Percentiles rank a stretch among this genome's conserved stretches.
Conservation (phyloP, 2,888 invertebrate species). For the Lithophane leautieri region DNA sequence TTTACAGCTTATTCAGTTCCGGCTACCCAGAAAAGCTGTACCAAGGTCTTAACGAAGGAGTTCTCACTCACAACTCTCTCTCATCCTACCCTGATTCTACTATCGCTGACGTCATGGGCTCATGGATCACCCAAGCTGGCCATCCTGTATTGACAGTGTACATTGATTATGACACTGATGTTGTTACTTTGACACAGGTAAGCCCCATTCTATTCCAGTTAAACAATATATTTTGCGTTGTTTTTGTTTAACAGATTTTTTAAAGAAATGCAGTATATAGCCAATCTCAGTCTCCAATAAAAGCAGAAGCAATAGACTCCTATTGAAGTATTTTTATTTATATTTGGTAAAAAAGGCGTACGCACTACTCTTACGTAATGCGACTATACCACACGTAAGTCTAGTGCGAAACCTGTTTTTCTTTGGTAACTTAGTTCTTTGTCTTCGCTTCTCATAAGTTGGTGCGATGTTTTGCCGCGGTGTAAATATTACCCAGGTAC, state of each 20-base stretch:
- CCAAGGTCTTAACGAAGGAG: constrained; percentile 81
- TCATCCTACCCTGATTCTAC: constrained; percentile 73
- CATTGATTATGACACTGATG: constrained; percentile 78
- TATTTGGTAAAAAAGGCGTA: background rate
- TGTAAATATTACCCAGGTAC: background rate
- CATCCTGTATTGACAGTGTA: constrained; percentile 82
- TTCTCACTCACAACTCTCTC: constrained; percentile 72
- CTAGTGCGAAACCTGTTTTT: background rate
- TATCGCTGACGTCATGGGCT: constrained; percentile 79
- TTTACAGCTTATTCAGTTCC: constrained; percentile 79
- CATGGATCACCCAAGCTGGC: constrained; percentile 84
- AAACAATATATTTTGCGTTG: background rate
- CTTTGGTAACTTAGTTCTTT: background rate
- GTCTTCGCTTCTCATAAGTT: background rate
- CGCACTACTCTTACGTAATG: background rate
- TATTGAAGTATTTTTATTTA: background rate
- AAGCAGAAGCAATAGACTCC: too few relatives aligned
- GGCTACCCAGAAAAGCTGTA: constrained; percentile 89
- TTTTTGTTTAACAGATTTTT: background rate
- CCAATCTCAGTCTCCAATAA: too few relatives aligned
- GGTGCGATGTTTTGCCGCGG: background rate
- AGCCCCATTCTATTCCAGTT: background rate
- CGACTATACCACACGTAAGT: background rate
- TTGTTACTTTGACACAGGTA: constrained; percentile 81
- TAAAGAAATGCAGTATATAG: too few relatives aligned